Base-by-base conservation (phyloP, 1,140 invertebrate genomes). In the Aphaenogaster ashmeadi region DNA sequence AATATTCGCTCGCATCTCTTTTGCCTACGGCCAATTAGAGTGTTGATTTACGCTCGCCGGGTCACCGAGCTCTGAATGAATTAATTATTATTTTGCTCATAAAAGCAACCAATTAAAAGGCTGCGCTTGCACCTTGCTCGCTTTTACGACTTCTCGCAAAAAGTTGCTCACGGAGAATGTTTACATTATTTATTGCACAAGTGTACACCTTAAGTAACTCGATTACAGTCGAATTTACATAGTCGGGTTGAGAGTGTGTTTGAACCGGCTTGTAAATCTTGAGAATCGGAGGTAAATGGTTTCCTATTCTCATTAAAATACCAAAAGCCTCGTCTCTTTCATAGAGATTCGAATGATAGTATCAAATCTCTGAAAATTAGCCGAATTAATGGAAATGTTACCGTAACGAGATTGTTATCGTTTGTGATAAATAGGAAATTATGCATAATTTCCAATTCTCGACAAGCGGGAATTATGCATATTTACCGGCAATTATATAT, bases 31-130 rank as follows among this genome's bases (percentile, higher is more conserved):
- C 41, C 41, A 74, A 84, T 84, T 84, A 83, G 27, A 83, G n/a
- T 6, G 66, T 50, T 84, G 80, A 84, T 84, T 75, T 84, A 84
- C 33, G 36, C 52, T 18, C 21, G 33, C 21, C 67, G 27, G 38
- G 80, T 84, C 69, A 60, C 44, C 54, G 15, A 52, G 27, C 69
- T 75, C 33, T 38, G 54, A 84, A 64, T 84, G 54, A 75, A 84
- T 84, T 84, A 84, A 84, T 84, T 84, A 79, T 86, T 78, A 78
- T 78, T 78, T 52, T 52, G 62, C 60, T 79, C 60, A 47, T 66
- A 79, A 86, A 86, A 13, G 21, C 74, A 74, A 79, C 62, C 47
- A 86, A 79, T 79, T 79, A 66, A 56, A 60, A 66, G 27, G 33
- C 50, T 33, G 72, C 62, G 47, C 60, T 78, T 78, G 83, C 69